A percentile compares a stretch with the other conserved stretches of the same genome.
Conservation (phyloP, 2,113 vertebrate genomes). For the Acrocephalus arundinaceus region DNA sequence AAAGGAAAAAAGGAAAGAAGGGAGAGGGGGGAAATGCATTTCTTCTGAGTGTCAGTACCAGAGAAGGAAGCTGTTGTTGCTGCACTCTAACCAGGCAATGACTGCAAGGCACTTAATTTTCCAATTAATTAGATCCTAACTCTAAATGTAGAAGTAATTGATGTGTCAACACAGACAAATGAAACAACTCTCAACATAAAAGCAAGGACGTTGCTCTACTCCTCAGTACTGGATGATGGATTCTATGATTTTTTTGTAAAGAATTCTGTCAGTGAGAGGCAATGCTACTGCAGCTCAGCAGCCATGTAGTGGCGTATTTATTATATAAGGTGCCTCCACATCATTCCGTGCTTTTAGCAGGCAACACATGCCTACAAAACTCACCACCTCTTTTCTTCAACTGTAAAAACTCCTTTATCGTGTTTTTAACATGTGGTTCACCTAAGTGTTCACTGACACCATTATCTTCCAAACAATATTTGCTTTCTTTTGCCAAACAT, state of each 20-base stretch:
- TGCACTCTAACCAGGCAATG: background rate
- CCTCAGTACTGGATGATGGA: background rate
- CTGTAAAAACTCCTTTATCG: background rate
- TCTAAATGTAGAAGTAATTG: background rate
- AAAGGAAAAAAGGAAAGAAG: too few species aligned
- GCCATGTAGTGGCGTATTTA: background rate
- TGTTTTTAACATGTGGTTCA: background rate
- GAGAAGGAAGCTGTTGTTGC: background rate
- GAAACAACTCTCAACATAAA: conserved; percentile 11
- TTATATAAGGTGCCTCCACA: background rate
- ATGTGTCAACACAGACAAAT: conserved; percentile 25
- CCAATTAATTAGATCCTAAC: conserved; percentile 45
- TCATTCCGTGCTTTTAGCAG: background rate
- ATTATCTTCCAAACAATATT: background rate
- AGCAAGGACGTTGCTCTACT: background rate
- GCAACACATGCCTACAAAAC: background rate
- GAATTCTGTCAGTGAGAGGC: background rate
- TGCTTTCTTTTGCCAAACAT: background rate
- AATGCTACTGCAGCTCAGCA: background rate
- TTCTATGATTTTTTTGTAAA: background rate
- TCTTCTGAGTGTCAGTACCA: background rate
- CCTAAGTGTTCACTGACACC: background rate
- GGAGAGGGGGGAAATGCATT: rapidly evolving
- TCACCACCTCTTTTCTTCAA: background rate
- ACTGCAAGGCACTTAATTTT: conserved; percentile 28